Conservation (phyloP, 2,797 vertebrate genomes). For the Diceros bicornis region DNA sequence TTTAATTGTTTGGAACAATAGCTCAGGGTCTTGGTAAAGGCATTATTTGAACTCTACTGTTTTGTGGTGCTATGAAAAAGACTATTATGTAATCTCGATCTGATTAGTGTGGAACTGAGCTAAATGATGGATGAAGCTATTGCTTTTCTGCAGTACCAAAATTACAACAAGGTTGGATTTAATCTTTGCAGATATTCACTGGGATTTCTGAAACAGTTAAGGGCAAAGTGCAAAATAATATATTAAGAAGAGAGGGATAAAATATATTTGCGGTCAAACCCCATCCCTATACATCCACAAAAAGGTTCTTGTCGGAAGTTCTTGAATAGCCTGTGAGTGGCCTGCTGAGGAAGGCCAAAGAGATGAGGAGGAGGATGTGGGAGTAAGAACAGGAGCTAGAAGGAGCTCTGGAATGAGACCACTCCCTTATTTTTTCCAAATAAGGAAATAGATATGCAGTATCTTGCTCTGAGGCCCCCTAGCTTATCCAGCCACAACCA, state of each 20-base stretch:
- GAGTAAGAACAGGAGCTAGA: background rate
- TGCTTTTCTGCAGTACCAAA: constrained; percentile 55
- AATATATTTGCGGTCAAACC: background rate
- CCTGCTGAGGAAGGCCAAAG: background rate
- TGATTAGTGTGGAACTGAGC: constrained; percentile 70
- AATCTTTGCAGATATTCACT: background rate
- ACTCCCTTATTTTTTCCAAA: background rate
- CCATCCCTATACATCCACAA: too few relatives aligned
- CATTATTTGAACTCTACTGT: constrained; percentile 71
- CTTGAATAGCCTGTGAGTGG: accelerated
- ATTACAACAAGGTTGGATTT: background rate
- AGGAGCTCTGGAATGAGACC: background rate
- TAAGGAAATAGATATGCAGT: background rate
- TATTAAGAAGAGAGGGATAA: background rate
- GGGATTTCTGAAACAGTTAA: constrained; percentile 44
- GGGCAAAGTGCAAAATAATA: background rate
- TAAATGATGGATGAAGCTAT: constrained; percentile 54
- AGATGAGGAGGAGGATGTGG: background rate
- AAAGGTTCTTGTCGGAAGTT: background rate
- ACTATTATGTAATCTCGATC: constrained; percentile 69
- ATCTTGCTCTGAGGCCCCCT: background rate
- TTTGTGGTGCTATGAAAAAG: constrained; percentile 78
- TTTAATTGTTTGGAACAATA: constrained; percentile 86
- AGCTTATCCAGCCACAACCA: background rate
- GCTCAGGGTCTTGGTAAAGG: constrained; percentile 66